phyloP scores from a whole-genome alignment of 2,888 invertebrate species.

The Cryptocephalus moraei region DNA sequence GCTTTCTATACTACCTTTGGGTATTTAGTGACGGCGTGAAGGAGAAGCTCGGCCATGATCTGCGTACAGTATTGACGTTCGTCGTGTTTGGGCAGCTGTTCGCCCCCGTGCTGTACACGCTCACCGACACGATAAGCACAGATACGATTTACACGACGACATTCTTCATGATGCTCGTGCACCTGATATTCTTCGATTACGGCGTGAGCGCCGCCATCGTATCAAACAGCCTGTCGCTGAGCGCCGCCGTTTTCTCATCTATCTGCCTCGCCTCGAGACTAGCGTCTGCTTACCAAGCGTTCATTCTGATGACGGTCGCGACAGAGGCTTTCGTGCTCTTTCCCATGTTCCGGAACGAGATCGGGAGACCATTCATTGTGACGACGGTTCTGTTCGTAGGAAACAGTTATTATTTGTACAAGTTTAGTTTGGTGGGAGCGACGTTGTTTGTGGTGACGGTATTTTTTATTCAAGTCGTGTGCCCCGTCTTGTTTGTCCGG shows the following conservation, averaged over 20 bases:
- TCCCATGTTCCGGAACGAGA: constrained; percentile 63
- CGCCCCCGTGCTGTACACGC: constrained; percentile 84
- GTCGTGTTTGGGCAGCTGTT: constrained; percentile 78
- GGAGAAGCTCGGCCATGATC: constrained; percentile 44
- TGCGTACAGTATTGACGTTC: constrained; percentile 72
- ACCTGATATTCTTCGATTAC: constrained; percentile 89
- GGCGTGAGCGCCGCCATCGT: constrained; percentile 80
- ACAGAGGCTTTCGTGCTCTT: constrained; percentile 82
- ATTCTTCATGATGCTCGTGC: constrained; percentile 74
- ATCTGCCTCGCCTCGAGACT: constrained; percentile 90
- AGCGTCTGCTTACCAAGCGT: constrained; percentile 76
- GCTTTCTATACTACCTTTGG: constrained; percentile 51
- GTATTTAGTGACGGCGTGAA: constrained; percentile 18
- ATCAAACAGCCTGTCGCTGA: constrained; percentile 83
- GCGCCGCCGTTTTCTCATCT: constrained; percentile 90
- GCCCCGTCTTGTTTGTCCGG: constrained; percentile 64
- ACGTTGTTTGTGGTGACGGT: constrained; percentile 51
- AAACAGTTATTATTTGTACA: constrained; percentile 43
- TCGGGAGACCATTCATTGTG: constrained; percentile 46
- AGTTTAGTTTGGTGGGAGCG: constrained; percentile 47
- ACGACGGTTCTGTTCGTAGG: constrained; percentile 44
- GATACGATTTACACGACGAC: constrained; percentile 95
- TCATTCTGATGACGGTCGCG: constrained; percentile 80
- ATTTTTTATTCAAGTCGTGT: constrained; percentile 57
- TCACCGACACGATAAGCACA: constrained; percentile 94